Percentiles rank a stretch among this genome's conserved stretches.
These are phyloP conservation scores for Sciurus niger DNA, from an alignment of 2,113 vertebrate species.

Conservation along the genomic window DNA sequence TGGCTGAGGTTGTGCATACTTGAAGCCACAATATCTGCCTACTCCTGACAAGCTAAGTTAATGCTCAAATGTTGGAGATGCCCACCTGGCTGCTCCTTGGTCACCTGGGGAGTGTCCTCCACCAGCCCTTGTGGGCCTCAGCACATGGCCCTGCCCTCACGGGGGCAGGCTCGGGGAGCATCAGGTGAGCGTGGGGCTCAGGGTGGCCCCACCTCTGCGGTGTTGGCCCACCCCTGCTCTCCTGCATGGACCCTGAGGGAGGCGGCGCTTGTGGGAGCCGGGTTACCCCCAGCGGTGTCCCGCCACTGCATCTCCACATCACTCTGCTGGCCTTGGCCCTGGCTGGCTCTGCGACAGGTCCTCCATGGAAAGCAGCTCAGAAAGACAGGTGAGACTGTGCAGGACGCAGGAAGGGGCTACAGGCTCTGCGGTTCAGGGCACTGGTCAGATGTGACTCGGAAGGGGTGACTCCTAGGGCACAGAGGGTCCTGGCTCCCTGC, in stretches of 20 bases:
- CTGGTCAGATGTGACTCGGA: not conserved
- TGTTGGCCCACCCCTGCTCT: not conserved
- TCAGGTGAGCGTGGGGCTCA: not conserved
- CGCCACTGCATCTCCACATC: not conserved
- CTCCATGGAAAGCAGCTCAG: too few relatives aligned
- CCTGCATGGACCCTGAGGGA: not conserved
- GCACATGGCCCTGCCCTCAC: too few relatives aligned
- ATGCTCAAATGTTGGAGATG: not conserved
- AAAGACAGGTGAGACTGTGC: not conserved
- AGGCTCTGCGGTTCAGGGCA: not conserved
- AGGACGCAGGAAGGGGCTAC: not conserved
- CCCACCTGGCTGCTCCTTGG: not conserved
- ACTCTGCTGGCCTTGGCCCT: too few relatives aligned
- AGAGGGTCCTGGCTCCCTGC: too few relatives aligned
- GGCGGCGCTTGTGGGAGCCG: not conserved
- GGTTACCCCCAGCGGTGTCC: not conserved
- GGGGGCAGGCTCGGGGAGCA: not conserved
- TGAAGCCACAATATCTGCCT: accelerated
- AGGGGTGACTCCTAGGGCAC: too few relatives aligned
- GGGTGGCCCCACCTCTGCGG: accelerated
- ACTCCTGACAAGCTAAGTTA: not conserved
- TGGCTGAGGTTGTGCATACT: too few relatives aligned
- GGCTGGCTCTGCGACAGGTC: not conserved
- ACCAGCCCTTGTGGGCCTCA: not conserved
- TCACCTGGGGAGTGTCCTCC: accelerated